phyloP scores from a whole-genome alignment of 92 coral and sea anemone genomes.

The Nematostella vectensis region DNA sequence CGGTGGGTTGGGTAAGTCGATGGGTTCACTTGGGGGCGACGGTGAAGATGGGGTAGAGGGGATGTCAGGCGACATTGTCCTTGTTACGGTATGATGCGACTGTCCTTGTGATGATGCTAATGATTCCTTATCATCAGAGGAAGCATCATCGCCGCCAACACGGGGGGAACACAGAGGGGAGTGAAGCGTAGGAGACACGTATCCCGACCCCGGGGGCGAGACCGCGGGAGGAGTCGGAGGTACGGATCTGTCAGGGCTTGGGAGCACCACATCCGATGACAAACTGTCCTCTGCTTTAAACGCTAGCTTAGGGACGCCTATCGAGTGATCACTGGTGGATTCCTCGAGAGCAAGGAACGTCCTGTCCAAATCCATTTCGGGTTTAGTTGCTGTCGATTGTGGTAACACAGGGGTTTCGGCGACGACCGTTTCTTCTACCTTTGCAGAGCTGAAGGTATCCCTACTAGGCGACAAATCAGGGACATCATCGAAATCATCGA shows the following conservation, averaged over 20 bases:
- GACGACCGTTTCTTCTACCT: background rate
- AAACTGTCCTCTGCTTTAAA: too few species aligned
- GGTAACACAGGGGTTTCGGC: background rate
- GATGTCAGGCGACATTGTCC: constrained; percentile 3
- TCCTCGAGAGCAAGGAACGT: background rate
- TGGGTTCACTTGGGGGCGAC: constrained; percentile 18
- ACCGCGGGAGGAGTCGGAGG: constrained; percentile 20
- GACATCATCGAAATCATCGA: constrained; percentile 20
- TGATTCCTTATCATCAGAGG: background rate
- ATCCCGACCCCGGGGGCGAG: constrained; percentile 19
- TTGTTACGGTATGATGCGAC: background rate
- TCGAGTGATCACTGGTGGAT: constrained; percentile 1
- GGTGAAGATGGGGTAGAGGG: constrained; percentile 12
- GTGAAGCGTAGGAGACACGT: constrained; percentile 12
- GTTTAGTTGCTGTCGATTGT: background rate
- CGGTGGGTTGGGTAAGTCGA: constrained; percentile 52
- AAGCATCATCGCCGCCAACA: background rate
- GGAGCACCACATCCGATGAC: too few species aligned
- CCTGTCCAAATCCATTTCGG: constrained; percentile 1
- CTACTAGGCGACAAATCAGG: background rate
- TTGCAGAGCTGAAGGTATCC: background rate
- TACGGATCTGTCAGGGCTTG: constrained; percentile 4
- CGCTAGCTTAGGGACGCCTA: background rate
- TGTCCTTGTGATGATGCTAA: background rate
- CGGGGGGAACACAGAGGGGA: constrained; percentile 15